These are phyloP conservation scores for Porphyrio hochstetteri DNA, from an alignment of 2,113 vertebrate genomes.

Conservation along the genomic window DNA sequence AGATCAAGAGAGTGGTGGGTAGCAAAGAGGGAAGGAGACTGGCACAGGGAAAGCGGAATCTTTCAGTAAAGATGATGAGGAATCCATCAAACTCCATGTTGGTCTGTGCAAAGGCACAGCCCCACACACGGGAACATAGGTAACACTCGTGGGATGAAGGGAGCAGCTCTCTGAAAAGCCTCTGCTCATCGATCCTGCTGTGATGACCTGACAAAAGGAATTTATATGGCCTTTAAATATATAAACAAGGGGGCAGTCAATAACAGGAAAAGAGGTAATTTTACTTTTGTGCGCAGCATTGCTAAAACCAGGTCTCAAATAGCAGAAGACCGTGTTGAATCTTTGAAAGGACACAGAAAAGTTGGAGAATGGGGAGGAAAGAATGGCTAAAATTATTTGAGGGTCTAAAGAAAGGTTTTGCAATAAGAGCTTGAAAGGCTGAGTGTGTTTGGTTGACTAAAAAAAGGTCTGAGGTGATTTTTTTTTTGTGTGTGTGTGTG, in stretches of 20 bases:
- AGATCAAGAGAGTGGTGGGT: not conserved
- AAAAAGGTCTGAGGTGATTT: not conserved
- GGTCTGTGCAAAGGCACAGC: not conserved
- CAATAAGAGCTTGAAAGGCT: not conserved
- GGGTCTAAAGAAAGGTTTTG: not conserved
- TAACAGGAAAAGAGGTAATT: not conserved
- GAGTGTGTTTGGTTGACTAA: not conserved
- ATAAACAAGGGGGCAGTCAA: not conserved
- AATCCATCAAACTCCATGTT: fast-evolving
- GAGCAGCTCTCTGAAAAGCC: not conserved
- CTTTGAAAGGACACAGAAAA: not conserved
- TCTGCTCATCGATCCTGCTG: not conserved
- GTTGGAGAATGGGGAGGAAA: not conserved
- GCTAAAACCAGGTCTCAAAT: not conserved
- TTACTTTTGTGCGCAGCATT: not conserved
- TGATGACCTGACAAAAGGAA: not conserved
- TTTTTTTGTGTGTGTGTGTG: not conserved
- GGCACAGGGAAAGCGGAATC: not conserved
- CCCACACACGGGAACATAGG: not conserved
- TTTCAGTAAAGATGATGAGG: not conserved
- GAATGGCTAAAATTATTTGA: not conserved
- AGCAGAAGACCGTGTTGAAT: not conserved
- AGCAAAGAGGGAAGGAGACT: not conserved
- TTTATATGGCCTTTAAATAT: not conserved
- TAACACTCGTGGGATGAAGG: fast-evolving